A percentile compares a stretch with the other conserved stretches of the same genome.
phyloP scores from a whole-genome alignment of 2,113 vertebrate species.

The Eretmochelys imbricata region DNA sequence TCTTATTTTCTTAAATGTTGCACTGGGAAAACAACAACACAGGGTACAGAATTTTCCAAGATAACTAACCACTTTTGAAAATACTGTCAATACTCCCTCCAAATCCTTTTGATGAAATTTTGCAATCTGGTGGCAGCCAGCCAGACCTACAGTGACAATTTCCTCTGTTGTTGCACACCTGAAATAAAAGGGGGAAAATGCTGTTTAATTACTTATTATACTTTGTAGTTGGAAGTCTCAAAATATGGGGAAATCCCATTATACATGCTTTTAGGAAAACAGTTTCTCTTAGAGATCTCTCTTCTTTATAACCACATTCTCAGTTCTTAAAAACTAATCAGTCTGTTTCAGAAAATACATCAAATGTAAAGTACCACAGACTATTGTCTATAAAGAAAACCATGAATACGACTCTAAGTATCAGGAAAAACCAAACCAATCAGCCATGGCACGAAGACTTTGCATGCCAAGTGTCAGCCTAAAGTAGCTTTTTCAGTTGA shows the following conservation, averaged over 20 bases:
- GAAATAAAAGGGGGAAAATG: neutral
- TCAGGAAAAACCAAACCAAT: neutral
- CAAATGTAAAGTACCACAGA: neutral
- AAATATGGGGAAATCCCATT: neutral
- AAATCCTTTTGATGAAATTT: neutral
- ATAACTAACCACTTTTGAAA: neutral
- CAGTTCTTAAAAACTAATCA: neutral
- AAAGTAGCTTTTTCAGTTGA: neutral
- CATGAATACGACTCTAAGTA: neutral
- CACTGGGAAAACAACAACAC: neutral
- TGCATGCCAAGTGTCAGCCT: neutral
- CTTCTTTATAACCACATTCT: neutral
- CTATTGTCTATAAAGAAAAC: neutral
- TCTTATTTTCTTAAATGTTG: neutral
- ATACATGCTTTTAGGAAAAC: neutral
- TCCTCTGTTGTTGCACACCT: slow-evolving; percentile 41
- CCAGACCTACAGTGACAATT: neutral
- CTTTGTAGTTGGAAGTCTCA: neutral
- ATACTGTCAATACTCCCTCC: neutral
- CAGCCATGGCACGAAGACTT: neutral
- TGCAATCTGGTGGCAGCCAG: slow-evolving; percentile 10
- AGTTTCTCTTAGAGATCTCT: neutral
- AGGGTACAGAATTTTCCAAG: neutral
- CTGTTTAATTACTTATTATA: neutral
- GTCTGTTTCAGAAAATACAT: neutral